Conservation (phyloP, 2,113 vertebrate species). For the Hassar affinis region DNA sequence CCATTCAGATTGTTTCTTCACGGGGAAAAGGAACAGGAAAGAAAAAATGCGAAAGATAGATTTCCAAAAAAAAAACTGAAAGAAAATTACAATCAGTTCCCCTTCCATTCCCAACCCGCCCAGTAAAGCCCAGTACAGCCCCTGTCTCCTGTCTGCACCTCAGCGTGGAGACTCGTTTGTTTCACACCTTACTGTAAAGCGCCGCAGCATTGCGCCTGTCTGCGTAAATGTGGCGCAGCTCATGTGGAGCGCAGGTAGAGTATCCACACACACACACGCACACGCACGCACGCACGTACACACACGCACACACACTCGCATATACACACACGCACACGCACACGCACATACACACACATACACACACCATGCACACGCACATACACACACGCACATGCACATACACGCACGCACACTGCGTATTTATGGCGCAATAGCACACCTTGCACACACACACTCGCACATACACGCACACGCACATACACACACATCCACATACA, state of each 20-base stretch:
- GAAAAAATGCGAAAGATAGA: conserved; percentile 22
- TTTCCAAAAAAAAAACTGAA: background rate
- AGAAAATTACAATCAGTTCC: conserved; percentile 24
- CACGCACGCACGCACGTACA: too few relatives aligned
- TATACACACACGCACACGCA: background rate
- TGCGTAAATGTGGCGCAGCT: conserved; percentile 33
- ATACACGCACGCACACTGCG: background rate
- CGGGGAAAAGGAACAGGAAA: conserved; percentile 67
- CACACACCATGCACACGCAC: too few relatives aligned
- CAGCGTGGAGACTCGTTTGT: conserved; percentile 39
- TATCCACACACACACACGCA: background rate
- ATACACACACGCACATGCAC: background rate
- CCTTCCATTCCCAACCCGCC: background rate
- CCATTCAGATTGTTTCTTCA: conserved; percentile 72
- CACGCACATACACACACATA: too few relatives aligned
- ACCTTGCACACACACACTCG: too few relatives aligned
- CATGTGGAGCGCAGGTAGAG: conserved; percentile 35
- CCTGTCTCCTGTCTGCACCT: conserved; percentile 24
- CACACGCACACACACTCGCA: too few relatives aligned
- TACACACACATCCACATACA: background rate
- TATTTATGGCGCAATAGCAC: background rate
- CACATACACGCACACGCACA: too few relatives aligned
- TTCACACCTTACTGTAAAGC: conserved; percentile 52
- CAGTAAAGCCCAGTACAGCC: background rate
- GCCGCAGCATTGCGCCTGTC: conserved; percentile 24